A percentile compares a stretch with the other conserved stretches of the same genome.
Evolutionary conservation across 2,888 invertebrate species (phyloP).

Genomic region (Rosalia funebris): DNA sequence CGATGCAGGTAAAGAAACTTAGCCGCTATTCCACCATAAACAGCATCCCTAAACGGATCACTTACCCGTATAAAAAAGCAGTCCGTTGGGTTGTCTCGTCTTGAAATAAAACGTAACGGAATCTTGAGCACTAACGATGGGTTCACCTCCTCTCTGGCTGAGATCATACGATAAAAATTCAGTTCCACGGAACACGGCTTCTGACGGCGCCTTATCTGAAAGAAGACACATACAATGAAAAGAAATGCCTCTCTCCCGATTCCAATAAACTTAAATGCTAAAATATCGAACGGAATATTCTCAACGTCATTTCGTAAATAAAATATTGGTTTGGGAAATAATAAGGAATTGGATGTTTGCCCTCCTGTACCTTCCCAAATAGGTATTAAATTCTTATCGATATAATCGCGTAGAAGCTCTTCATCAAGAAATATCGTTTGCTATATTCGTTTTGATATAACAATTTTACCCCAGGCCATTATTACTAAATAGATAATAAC

Average conservation of each 20-base stretch:
- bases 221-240: conserved; percentile 13
- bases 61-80: conserved; percentile 92
- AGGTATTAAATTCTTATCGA: neutral
- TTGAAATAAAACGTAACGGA: conserved; percentile 92
- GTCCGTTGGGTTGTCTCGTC: conserved; percentile 88
- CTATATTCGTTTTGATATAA: no score
- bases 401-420: neutral
- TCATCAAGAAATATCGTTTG: no score
- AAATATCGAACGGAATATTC: conserved; percentile 7
- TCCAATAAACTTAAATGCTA: conserved; percentile 1
- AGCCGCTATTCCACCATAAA: no score
- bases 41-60: no score
- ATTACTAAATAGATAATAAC: no score
- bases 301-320: conserved; percentile 1
- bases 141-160: conserved; percentile 85
- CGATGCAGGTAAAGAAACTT: no score
- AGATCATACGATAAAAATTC: conserved; percentile 93
- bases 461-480: no score
- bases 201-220: conserved; percentile 91
- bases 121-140: conserved; percentile 90
- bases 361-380: neutral
- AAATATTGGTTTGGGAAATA: conserved; percentile 4
- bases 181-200: conserved; percentile 91
- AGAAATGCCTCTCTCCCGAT: conserved; percentile 1
- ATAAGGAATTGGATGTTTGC: neutral